Evolutionary conservation across 2,797 vertebrate species (phyloP).

Genomic region (Falco concolor): DNA sequence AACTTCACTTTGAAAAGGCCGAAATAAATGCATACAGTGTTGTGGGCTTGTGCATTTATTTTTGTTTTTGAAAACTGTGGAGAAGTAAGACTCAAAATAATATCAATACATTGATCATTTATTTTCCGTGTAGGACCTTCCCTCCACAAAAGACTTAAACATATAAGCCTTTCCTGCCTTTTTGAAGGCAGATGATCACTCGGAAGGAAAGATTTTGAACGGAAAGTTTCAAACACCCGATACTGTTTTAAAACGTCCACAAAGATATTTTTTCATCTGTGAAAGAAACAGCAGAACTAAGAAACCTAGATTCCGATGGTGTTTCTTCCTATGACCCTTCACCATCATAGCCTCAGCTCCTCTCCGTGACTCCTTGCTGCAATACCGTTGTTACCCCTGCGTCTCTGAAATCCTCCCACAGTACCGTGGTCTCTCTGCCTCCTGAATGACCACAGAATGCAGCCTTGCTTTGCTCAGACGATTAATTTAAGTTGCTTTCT

Average conservation of each 20-base stretch:
- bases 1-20: neutral
- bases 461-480: neutral
- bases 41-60: rapidly evolving
- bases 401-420: neutral
- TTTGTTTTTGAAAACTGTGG: neutral
- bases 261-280: neutral
- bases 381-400: neutral
- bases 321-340: neutral
- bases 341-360: neutral
- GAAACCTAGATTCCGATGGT: neutral
- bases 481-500: neutral
- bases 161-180: neutral
- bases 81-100: neutral
- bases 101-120: neutral
- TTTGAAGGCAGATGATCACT: neutral
- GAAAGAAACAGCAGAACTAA: neutral
- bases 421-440: neutral
- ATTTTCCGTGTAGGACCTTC: neutral
- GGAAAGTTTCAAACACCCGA: neutral
- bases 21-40: neutral
- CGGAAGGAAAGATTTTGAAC: neutral
- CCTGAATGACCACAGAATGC: neutral
- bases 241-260: neutral
- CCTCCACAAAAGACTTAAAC: neutral
- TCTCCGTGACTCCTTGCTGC: neutral